Conservation (phyloP, 2,888 invertebrate genomes). For the Sympetrum striolatum region DNA sequence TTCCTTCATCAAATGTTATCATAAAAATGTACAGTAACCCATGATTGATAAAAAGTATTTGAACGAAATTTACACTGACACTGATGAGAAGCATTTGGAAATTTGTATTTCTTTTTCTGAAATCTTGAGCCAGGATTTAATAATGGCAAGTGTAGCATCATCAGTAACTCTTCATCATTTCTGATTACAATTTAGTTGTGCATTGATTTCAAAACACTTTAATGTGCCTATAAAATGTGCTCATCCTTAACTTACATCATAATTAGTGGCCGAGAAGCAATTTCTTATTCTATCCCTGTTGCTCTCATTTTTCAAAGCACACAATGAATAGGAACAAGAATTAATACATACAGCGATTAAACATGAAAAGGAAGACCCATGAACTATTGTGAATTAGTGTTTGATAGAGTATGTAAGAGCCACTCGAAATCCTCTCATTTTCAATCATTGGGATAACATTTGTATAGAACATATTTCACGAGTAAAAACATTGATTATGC, state of each 20-base stretch:
- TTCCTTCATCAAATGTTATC: neutral
- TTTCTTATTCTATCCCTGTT: neutral
- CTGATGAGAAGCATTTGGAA: neutral
- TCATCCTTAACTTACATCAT: neutral
- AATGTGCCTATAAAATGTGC: slow-evolving; percentile 7
- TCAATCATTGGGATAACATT: neutral
- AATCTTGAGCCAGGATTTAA: neutral
- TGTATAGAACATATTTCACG: neutral
- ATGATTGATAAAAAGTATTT: neutral
- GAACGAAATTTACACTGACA: slow-evolving; percentile 7
- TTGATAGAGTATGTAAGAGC: neutral
- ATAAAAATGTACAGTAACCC: neutral
- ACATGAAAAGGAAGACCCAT: slow-evolving; percentile 26
- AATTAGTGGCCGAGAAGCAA: neutral
- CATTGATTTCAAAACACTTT: neutral
- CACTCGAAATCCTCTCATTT: neutral
- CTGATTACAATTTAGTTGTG: slow-evolving; percentile 5
- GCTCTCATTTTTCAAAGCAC: neutral
- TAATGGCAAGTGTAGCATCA: neutral
- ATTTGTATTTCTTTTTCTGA: neutral
- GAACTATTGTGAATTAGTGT: neutral
- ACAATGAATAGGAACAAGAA: neutral
- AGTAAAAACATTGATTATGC: neutral
- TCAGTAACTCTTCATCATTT: neutral
- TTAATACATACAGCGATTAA: neutral